These are phyloP conservation scores for Tipula lateralis DNA, from an alignment of 2,888 invertebrate genomes.

Conservation along the genomic window DNA sequence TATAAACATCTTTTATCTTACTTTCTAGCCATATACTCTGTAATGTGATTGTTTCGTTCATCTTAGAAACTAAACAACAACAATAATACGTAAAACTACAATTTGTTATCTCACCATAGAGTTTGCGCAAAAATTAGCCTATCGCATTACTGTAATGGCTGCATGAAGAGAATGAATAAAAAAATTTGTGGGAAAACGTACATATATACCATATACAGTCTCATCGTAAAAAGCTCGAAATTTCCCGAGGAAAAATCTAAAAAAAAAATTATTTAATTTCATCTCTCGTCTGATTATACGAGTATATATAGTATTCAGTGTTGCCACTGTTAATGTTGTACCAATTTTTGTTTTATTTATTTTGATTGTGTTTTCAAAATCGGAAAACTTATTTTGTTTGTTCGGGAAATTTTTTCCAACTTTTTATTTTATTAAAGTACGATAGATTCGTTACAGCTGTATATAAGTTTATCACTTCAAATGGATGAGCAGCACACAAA, in stretches of 20 bases:
- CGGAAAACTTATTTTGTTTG: background rate
- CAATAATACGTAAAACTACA: background rate
- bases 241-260: background rate
- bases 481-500: background rate
- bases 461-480: background rate
- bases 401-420: background rate
- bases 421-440: background rate
- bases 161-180: background rate
- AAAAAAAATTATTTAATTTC: background rate
- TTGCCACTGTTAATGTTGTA: constrained; percentile 26
- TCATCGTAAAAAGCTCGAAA: no score
- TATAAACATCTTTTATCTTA: constrained; percentile 13
- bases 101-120: constrained; percentile 3
- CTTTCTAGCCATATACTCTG: background rate
- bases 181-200: background rate
- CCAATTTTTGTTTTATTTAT: background rate
- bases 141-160: constrained; percentile 29
- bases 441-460: background rate
- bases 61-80: background rate
- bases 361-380: background rate
- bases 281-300: background rate
- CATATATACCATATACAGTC: no score
- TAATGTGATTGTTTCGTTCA: constrained; percentile 20
- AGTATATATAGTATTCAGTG: no score
- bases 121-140: constrained; percentile 29